These are phyloP conservation scores for Mohoua ochrocephala DNA, from an alignment of 2,113 vertebrate species.

Conservation along the genomic window DNA sequence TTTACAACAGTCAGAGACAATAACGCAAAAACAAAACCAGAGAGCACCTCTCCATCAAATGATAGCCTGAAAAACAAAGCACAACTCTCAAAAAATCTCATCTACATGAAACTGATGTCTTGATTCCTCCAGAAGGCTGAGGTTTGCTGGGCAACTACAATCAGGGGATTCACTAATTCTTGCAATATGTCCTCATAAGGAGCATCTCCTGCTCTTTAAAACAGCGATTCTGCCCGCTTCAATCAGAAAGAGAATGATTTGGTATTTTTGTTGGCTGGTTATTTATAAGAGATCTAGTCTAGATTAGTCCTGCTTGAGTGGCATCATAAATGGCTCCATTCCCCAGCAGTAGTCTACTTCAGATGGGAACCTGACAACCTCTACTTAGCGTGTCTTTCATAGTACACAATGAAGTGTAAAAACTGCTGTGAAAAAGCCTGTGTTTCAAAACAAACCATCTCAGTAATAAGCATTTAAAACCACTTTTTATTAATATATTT, in stretches of 20 bases:
- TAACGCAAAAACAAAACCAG: neutral
- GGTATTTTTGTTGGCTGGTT: slow-evolving; percentile 71
- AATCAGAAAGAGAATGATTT: slow-evolving; percentile 61
- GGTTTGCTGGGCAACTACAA: neutral
- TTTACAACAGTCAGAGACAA: neutral
- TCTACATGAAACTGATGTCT: neutral
- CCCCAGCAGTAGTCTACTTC: slow-evolving; percentile 71
- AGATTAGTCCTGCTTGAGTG: slow-evolving; percentile 81
- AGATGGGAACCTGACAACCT: slow-evolving; percentile 79
- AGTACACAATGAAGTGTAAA: slow-evolving; percentile 80
- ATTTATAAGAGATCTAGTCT: slow-evolving; percentile 78
- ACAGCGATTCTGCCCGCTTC: slow-evolving; percentile 52
- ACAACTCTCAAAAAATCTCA: neutral
- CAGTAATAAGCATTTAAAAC: slow-evolving; percentile 80
- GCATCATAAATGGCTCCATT: slow-evolving; percentile 79
- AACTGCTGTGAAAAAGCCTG: slow-evolving; percentile 74
- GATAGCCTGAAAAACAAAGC: neutral
- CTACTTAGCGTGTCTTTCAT: slow-evolving; percentile 79
- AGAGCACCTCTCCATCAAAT: neutral
- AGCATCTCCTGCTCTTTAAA: slow-evolving; percentile 58
- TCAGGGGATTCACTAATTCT: slow-evolving; percentile 36
- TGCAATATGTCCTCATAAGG: slow-evolving; percentile 37
- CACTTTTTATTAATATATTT: slow-evolving; percentile 83
- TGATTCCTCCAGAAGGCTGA: neutral
- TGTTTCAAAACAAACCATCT: slow-evolving; percentile 81